phyloP scores from a whole-genome alignment of 2,888 invertebrate genomes.

The Mechanitis messenoides region DNA sequence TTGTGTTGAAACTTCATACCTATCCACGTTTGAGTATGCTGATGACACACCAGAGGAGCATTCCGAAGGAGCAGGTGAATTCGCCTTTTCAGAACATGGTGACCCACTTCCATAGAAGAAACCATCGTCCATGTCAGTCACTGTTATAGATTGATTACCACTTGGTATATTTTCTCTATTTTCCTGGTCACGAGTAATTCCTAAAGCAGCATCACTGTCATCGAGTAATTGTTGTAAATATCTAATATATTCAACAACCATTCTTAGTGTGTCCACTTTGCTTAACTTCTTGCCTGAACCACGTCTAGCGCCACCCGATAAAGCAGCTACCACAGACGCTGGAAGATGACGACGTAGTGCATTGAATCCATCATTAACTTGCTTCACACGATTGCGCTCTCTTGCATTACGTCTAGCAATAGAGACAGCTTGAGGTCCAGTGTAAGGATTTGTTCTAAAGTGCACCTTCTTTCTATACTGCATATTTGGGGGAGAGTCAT shows the following conservation, averaged over 20 bases:
- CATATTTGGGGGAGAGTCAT: conserved; percentile 73
- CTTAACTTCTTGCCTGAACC: conserved; percentile 90
- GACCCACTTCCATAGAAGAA: conserved; percentile 70
- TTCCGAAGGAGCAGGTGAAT: conserved; percentile 84
- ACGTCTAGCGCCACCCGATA: conserved; percentile 79
- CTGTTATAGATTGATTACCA: conserved; percentile 55
- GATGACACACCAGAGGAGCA: conserved; percentile 79
- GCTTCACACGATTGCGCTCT: conserved; percentile 95
- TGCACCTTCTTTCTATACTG: conserved; percentile 86
- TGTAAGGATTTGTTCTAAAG: conserved; percentile 78
- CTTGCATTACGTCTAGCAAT: conserved; percentile 94
- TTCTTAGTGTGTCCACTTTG: conserved; percentile 91
- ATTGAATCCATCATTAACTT: conserved; percentile 95
- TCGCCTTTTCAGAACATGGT: conserved; percentile 82
- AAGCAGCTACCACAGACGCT: conserved; percentile 83
- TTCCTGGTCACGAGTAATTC: conserved; percentile 65
- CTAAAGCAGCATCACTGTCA: conserved; percentile 80
- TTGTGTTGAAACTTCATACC: conserved; percentile 63
- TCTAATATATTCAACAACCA: conserved; percentile 94
- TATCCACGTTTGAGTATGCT: conserved; percentile 63
- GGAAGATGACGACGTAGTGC: conserved; percentile 92
- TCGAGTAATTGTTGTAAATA: conserved; percentile 88
- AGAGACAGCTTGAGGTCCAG: conserved; percentile 86
- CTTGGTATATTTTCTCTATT: conserved; percentile 69
- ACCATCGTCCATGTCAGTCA: conserved; percentile 69